phyloP scores from a whole-genome alignment of 1,140 invertebrate species.

The Drosophila pseudoobscura region DNA sequence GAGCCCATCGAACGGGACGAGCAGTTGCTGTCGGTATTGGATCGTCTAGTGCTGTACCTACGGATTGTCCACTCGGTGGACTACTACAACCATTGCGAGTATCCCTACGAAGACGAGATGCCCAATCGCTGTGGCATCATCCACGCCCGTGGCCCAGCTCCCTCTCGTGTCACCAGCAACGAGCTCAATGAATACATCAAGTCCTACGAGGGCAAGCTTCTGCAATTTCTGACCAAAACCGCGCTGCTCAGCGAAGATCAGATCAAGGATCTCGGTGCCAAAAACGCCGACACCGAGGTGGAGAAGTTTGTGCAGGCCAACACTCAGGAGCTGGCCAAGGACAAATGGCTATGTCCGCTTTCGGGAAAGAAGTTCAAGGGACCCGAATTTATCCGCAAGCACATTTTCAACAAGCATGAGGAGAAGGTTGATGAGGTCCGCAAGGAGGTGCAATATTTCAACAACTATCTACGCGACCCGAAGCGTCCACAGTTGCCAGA shows the following conservation, averaged over 20 bases:
- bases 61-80: slow-evolving; percentile 99
- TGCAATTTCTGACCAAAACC: slow-evolving; percentile 91
- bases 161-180: slow-evolving; percentile 89
- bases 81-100: slow-evolving; percentile 99
- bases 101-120: slow-evolving; percentile 99
- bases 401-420: slow-evolving; percentile 98
- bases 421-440: slow-evolving; percentile 99
- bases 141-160: slow-evolving; percentile 95
- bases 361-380: slow-evolving; percentile 99
- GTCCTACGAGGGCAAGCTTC: slow-evolving; percentile 93
- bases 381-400: slow-evolving; percentile 99
- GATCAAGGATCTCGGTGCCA: slow-evolving; percentile 92
- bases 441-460: slow-evolving; percentile 98
- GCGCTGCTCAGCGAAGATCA: slow-evolving; percentile 91
- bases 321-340: slow-evolving; percentile 97
- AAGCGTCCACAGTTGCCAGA: slow-evolving; percentile 97
- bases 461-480: slow-evolving; percentile 97
- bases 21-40: slow-evolving; percentile 88
- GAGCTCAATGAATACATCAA: slow-evolving; percentile 91
- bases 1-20: slow-evolving; percentile 91
- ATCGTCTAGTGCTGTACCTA: slow-evolving; percentile 94
- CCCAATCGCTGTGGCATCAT: slow-evolving; percentile 99
- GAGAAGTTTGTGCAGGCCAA: slow-evolving; percentile 97
- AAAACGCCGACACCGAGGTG: slow-evolving; percentile 94
- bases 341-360: slow-evolving; percentile 99